These are phyloP conservation scores for Graphium colonna DNA, from an alignment of 2,888 invertebrate genomes.

Conservation along the genomic window DNA sequence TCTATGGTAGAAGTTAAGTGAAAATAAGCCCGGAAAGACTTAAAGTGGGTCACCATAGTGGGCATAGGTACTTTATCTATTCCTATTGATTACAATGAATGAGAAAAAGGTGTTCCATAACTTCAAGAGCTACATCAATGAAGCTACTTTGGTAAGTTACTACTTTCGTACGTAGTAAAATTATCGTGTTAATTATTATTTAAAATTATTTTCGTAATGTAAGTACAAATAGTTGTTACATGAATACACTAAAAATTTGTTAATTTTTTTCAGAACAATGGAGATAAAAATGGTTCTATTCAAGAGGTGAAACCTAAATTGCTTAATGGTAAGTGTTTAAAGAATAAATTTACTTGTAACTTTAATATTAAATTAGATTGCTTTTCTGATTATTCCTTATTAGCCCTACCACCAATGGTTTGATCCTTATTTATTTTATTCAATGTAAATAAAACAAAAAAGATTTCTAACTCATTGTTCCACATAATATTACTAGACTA, in stretches of 20 bases:
- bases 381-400: not conserved
- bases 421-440: too few species aligned
- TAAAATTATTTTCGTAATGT: not conserved
- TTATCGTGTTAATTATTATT: conserved; percentile 1
- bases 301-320: conserved; percentile 76
- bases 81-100: conserved; percentile 67
- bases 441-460: too few species aligned
- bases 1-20: conserved; percentile 27
- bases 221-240: too few species aligned
- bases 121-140: conserved; percentile 80
- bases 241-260: not conserved
- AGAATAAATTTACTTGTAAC: not conserved
- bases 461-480: too few species aligned
- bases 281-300: conserved; percentile 72
- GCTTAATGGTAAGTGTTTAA: conserved; percentile 68
- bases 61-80: conserved; percentile 30
- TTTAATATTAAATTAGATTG: not conserved
- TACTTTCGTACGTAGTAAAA: not conserved
- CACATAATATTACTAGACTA: too few species aligned
- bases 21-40: conserved; percentile 34
- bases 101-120: conserved; percentile 76
- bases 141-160: conserved; percentile 58
- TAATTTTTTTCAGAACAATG: conserved; percentile 62
- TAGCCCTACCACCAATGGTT: not conserved
- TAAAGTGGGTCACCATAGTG: conserved; percentile 59